Percentiles rank a stretch among this genome's conserved stretches.
phyloP scores from a whole-genome alignment of 2,113 vertebrate species.

The Epinephelus moara region DNA sequence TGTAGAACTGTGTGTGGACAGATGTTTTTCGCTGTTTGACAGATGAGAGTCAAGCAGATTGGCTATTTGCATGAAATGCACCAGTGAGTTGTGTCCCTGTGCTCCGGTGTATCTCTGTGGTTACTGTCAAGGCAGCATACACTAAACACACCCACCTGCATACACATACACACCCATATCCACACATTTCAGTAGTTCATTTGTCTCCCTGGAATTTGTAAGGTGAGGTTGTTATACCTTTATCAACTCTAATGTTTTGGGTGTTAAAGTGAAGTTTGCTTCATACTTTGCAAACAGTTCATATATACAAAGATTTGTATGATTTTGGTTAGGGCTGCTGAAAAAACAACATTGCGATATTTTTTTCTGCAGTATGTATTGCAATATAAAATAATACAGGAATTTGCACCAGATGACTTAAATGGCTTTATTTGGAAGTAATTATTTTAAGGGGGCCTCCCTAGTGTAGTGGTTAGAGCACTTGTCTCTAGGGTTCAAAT shows the following conservation, averaged over 20 bases:
- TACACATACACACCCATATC: neutral
- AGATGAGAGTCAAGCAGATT: neutral
- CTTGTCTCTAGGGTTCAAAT: no score
- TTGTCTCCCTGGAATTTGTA: neutral
- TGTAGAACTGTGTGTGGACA: neutral
- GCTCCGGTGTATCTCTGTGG: neutral
- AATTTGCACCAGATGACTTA: no score
- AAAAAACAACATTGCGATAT: no score
- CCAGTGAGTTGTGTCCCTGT: neutral
- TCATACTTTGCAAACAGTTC: no score
- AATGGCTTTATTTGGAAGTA: no score
- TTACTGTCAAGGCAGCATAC: neutral
- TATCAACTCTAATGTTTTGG: neutral
- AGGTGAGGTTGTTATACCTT: neutral
- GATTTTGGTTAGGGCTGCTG: no score
- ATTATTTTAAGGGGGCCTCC: no score
- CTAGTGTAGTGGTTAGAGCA: no score
- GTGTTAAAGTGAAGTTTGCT: neutral
- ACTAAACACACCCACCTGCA: neutral
- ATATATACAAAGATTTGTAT: no score
- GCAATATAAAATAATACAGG: no score
- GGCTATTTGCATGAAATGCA: conserved; percentile 29
- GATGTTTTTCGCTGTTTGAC: conserved; percentile 1
- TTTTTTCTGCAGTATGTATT: no score
- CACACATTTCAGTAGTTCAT: neutral